Evolutionary conservation across 2,113 vertebrate genomes (phyloP), one percentile per base, ranked within the genome.

Genomic region (Onychostoma macrolepis): DNA sequence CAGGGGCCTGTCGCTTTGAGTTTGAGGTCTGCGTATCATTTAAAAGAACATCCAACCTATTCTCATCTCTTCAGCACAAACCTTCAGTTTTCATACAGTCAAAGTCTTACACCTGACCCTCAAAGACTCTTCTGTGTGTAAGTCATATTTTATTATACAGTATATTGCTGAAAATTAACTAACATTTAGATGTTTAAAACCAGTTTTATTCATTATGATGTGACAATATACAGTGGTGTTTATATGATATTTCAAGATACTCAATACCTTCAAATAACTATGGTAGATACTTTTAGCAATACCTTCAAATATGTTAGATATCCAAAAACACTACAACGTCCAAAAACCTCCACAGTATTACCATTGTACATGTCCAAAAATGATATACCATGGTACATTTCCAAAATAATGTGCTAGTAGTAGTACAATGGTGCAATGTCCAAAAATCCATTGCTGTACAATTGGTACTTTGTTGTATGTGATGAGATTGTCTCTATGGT

Each of bases 21-120:
- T 83, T 83, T 50, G 33, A 45, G 63, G 2, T 50, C 19, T 48
- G 10, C 6, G 63, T 83, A 24, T 71, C 43, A 69, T 71, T 82
- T 83, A 83, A 83, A 71, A 30, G 80, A 83, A 83, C 80, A 83
- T 83, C 65, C 24, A 50, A 83, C 63, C 41, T 69, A 69, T 71
- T 83, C 58, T 41, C 56, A 63, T 81, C 36, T 81, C 33, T 65
- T 33, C 63, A 69, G 63, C 63, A 71, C 63, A 83, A 50, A 50
- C 28, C 80, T 69, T 83, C 41, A 83, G 61, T 30, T 83, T 69
- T 21, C 63, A 69, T 83, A 71, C 26, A 28, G 26, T 69, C 26
- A 50, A 24, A 36, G 26, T 33, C 36, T 38, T 63, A 43, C 36
- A 63, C 56, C 56, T 43, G 36, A 13, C 12, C 36, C 33, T n/a